Evolutionary conservation across 2,797 vertebrate genomes (phyloP), one percentile per base, ranked within the genome.

Genomic region (Oreochromis grahami): DNA sequence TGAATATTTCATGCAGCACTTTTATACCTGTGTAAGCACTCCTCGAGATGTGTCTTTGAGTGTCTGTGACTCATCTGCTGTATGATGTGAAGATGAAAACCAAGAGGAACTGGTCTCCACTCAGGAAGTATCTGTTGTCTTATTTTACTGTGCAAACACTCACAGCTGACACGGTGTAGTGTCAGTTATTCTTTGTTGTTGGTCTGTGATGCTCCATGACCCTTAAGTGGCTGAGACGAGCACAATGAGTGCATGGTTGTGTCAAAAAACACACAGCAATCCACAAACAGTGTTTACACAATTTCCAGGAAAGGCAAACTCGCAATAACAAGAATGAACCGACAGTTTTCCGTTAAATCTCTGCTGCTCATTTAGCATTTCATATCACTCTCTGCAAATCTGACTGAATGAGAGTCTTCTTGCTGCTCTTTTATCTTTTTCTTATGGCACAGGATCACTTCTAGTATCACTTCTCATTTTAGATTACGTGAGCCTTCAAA

Each of bases 1-100:
- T 92, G 77, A 91, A 91, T 89, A 86, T 88, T 91, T 90, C 79
- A 91, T 79, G 21, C 34, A 21, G 9, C 68, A 70, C 72, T 90
- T 74, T 76, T 84, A 19, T 84, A 89, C 88, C 78, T 85, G 65
- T 89, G 84, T 83, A 84, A 86, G 74, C 84, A 80, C 76, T 88
- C 41, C 80, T 74, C 68, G 11, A 84, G 76, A 74, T 32, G 77
- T 74, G 68, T 84, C 17, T 83, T 29, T 68, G 74, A 72, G 77
- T 41, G 5, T 78, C 60, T 78, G 65, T 81, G 83, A 85, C 79
- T 80, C 84, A 84, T 85, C 83, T 80, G 41, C 60, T 32, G 17
- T 6, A 32, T 87, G 81, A 89, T 88, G 74, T 78, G 78, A 29
- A 29, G 68, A 85, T 84, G 78, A 74, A 79, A 84, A 78, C 55